Base-by-base conservation (phyloP, 2,797 vertebrate species). In the Carcharodon carcharias region DNA sequence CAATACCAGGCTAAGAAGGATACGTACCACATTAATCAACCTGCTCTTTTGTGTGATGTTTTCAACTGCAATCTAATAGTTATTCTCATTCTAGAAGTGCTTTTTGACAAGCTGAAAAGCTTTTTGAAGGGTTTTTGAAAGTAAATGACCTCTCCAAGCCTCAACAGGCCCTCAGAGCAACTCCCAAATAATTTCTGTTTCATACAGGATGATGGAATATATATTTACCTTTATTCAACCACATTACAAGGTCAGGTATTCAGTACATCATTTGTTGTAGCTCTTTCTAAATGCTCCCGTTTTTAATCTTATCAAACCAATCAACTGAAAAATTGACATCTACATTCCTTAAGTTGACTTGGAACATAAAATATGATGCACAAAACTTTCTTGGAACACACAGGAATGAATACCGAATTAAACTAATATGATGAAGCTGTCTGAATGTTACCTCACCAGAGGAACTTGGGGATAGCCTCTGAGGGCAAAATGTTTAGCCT, bases 41-140 rank as follows among this genome's bases (percentile, higher is more conserved):
- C 97, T 97, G 96, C 97, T 97, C 97, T 88, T 96, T 98, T 97
- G 82, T 95, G 96, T 95, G 97, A 97, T 97, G 96, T 97, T 98
- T 98, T 98, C 97, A 89, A 97, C 96, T 96, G 96, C 97, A 96
- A 97, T 98, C 97, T 97, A 97, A 97, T 98, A 97, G 98, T 98
- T 98, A 98, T 98, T 97, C 97, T 97, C 96, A 98, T 97, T 97
- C 97, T 97, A 98, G 98, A 98, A 98, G 97, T 97, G 97, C 97
- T 97, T 96, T 97, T 98, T 98, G 97, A 97, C 97, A 97, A 97
- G 97, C 98, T 97, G 98, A 95, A 95, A 96, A 63, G 93, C 96
- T 96, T 96, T 93, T 97, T 97, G 97, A 97, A 96, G 97, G 97
- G 96, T 97, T 98, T 98, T 97, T 98, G 94, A 98, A 98, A 97